Conservation (phyloP, 2,797 vertebrate species). For the Corythornis leucogaster region DNA sequence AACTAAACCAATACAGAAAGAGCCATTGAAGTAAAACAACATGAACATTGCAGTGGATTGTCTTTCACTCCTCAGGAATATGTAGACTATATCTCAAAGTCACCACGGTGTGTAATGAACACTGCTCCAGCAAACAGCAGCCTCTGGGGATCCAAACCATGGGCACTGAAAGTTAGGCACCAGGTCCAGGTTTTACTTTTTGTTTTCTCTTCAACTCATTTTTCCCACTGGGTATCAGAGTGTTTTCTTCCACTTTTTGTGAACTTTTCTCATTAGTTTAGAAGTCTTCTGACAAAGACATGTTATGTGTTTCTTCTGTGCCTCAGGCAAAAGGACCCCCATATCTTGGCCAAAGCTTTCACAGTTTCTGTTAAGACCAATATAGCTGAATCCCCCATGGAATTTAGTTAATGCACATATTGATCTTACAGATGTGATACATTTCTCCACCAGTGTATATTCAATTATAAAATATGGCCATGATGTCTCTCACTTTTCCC, state of each 20-base stretch:
- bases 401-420: not conserved
- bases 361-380: not conserved
- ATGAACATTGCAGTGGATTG: not conserved
- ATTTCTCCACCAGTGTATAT: not conserved
- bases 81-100: not conserved
- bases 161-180: not conserved
- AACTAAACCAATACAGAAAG: not conserved
- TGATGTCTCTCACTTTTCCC: not conserved
- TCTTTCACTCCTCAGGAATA: not conserved
- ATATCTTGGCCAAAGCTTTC: not conserved
- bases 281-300: not conserved
- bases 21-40: not conserved
- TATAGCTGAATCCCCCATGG: not conserved
- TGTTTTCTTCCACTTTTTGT: conserved; percentile 26
- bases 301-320: not conserved
- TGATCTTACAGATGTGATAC: not conserved
- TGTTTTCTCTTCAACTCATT: not conserved
- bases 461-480: not conserved
- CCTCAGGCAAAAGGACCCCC: not conserved
- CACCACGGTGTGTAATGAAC: not conserved
- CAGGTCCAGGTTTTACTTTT: not conserved
- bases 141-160: not conserved
- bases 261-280: conserved; percentile 11
- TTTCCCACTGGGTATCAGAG: not conserved
- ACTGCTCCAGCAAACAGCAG: not conserved